phyloP scores from a whole-genome alignment of 2,888 invertebrate genomes.

The Heliconius erato region DNA sequence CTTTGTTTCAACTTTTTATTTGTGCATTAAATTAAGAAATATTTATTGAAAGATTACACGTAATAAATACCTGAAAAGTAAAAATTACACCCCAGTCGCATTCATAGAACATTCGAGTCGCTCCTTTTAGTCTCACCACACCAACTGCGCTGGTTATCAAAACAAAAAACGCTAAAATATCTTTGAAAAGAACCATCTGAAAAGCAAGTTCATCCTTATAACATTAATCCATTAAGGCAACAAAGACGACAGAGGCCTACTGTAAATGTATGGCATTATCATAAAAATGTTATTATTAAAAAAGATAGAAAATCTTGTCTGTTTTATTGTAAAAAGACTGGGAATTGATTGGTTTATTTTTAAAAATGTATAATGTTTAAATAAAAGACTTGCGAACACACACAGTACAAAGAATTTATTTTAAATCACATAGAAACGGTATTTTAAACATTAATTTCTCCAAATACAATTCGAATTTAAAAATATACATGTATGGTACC shows the following conservation, averaged over 20 bases:
- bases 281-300: too few relatives aligned
- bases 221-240: not conserved
- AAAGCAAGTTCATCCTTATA: constrained; percentile 32
- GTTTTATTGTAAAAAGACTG: too few relatives aligned
- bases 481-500: constrained; percentile 55
- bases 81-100: constrained; percentile 74
- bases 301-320: too few relatives aligned
- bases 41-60: not conserved
- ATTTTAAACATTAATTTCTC: too few relatives aligned
- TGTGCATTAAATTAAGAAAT: not conserved
- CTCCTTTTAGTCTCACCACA: constrained; percentile 67
- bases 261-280: too few relatives aligned
- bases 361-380: too few relatives aligned
- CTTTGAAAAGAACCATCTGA: constrained; percentile 80
- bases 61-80: constrained; percentile 62
- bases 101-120: constrained; percentile 65
- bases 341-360: too few relatives aligned
- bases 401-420: too few relatives aligned
- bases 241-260: too few relatives aligned
- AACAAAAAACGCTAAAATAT: constrained; percentile 71
- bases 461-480: not conserved
- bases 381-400: too few relatives aligned
- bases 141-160: constrained; percentile 68
- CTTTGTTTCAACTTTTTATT: too few relatives aligned
- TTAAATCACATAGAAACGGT: too few relatives aligned